Base-by-base conservation (phyloP, 2,113 vertebrate genomes). In the Spermophilus dauricus region DNA sequence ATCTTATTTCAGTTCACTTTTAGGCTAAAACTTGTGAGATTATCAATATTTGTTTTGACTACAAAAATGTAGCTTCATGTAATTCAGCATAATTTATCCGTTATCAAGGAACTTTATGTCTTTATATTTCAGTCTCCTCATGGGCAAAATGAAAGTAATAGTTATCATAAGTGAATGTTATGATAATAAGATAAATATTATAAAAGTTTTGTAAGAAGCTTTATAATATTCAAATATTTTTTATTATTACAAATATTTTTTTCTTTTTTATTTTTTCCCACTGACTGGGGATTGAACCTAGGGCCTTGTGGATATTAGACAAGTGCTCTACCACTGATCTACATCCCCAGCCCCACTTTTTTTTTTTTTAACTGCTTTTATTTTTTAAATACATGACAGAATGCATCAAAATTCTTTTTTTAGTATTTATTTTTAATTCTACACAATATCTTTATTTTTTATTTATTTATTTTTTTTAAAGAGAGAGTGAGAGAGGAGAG, bases 121-220 rank as follows among this genome's bases (percentile, higher is more conserved):
- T 76, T 14, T 89, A 34, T 76, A 86, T 28, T 24, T 39, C 67
- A 83, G 45, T 58, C 94, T 78, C 42, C 77, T 58, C 13, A 65
- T 65, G 32, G 56, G 53, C 45, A 89, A 88, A 95, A 92, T 96
- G 20, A 92, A 92, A 87, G 83, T 58, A 84, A 48, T 73, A 89
- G 53, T 34, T 92, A 0, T 87, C 39, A 85, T 34, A 87, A 51
- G 7, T 88, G 28, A 76, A 61, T 75, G 28, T 93, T 45, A 45
- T 45, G 8, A 45, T 45, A 45, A 45, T 58, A 80, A 81, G 13
- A 78, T 76, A 37, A 88, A 76, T 92, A 63, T 70, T 37, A 72
- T 6, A 28, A 87, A 86, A 34, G 7, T 45, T 95, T 95, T 78
- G 5, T 67, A 83, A 76, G 80, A 95, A 89, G 53, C 42, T 84